These are phyloP conservation scores for Drosophila lowei DNA, from an alignment of 1,140 invertebrate genomes.

Conservation along the genomic window DNA sequence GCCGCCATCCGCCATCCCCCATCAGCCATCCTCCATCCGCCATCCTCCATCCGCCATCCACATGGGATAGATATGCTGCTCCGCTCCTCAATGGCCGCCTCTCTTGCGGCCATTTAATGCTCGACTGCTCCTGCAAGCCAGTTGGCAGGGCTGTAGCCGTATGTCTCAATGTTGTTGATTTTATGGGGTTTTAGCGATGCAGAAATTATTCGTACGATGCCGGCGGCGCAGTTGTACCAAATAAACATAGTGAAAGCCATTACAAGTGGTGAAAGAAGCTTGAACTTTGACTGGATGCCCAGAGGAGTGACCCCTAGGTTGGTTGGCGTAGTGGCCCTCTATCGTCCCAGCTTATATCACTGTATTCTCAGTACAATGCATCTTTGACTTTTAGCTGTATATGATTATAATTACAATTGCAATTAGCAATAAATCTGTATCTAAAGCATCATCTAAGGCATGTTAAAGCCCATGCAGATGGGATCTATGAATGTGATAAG, in stretches of 20 bases:
- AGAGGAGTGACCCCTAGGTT: slow-evolving; percentile 16
- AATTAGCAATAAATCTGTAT: too few species aligned
- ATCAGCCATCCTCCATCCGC: too few species aligned
- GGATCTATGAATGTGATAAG: too few species aligned
- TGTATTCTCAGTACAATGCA: too few species aligned
- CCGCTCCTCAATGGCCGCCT: slow-evolving; percentile 24
- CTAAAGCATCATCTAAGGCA: too few species aligned
- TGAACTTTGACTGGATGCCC: slow-evolving; percentile 39
- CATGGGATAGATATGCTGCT: not conserved
- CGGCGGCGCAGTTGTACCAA: slow-evolving; percentile 49
- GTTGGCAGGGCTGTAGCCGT: slow-evolving; percentile 49
- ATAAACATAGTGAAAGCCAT: slow-evolving; percentile 55
- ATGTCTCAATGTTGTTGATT: slow-evolving; percentile 50
- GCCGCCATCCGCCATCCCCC: slow-evolving; percentile 23
- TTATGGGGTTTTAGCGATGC: slow-evolving; percentile 75
- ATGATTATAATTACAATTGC: too few species aligned
- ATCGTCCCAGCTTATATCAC: too few species aligned
- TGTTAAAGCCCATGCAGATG: too few species aligned
- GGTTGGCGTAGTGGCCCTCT: not conserved
- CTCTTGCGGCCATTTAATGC: slow-evolving; percentile 65
- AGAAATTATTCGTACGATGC: slow-evolving; percentile 65
- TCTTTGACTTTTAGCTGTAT: too few species aligned
- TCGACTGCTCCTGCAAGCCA: slow-evolving; percentile 51
- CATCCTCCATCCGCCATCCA: not conserved
- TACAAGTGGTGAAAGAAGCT: slow-evolving; percentile 21